These are phyloP conservation scores for Lithobates sylvaticus DNA, from an alignment of 2,797 vertebrate genomes.

Conservation along the genomic window DNA sequence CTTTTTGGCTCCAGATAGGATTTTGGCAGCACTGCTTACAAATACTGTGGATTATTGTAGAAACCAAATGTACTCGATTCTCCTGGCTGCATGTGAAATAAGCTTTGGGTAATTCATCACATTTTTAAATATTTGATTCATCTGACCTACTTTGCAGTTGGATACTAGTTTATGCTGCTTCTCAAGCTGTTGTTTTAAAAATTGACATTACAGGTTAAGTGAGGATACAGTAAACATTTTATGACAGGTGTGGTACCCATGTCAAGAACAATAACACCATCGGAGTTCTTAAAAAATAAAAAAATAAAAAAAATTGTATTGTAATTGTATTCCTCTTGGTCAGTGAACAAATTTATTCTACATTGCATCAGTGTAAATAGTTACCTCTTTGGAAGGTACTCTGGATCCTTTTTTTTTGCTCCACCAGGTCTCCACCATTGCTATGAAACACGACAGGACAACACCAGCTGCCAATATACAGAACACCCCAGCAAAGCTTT, in stretches of 20 bases:
- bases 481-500: conserved; percentile 98
- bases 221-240: conserved; percentile 34
- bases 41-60: conserved; percentile 57
- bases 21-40: conserved; percentile 54
- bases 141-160: conserved; percentile 59
- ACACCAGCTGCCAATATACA: conserved; percentile 96
- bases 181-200: conserved; percentile 22
- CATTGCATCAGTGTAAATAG: conserved; percentile 41
- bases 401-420: conserved; percentile 94
- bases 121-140: conserved; percentile 63
- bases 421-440: conserved; percentile 99
- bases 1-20: conserved; percentile 49
- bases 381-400: conserved; percentile 98
- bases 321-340: not conserved
- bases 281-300: no score
- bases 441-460: conserved; percentile 96
- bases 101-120: conserved; percentile 55
- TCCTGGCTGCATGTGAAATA: conserved; percentile 56
- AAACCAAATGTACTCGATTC: conserved; percentile 56
- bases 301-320: no score
- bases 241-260: not conserved
- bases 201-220: conserved; percentile 31
- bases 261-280: not conserved
- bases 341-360: not conserved
- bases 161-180: conserved; percentile 23